Percentiles rank a stretch among this genome's conserved stretches.
Conservation (phyloP, 1,140 invertebrate genomes). For the Drosophila pseudoobscura region DNA sequence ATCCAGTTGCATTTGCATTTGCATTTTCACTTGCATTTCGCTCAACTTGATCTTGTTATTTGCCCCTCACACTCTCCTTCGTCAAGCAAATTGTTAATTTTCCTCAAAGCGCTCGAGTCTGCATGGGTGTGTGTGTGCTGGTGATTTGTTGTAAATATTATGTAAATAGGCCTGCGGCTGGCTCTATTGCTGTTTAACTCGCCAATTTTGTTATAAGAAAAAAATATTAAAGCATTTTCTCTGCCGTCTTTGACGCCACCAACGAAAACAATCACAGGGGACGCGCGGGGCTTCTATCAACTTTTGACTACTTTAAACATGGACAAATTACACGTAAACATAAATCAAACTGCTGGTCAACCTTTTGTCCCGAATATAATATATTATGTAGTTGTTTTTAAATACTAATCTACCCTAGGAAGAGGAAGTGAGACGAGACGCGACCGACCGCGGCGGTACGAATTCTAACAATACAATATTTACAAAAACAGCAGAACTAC, state of each 20-base stretch:
- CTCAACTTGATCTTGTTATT: conserved; percentile 33
- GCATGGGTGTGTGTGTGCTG: conserved; percentile 5
- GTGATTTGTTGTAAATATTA: conserved; percentile 43
- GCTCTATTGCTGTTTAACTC: conserved; percentile 22
- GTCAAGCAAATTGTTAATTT: conserved; percentile 25
- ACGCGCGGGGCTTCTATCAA: conserved; percentile 2
- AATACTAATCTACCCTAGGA: conserved; percentile 50
- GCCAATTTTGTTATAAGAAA: conserved; percentile 44
- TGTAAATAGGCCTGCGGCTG: conserved; percentile 45
- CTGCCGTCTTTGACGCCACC: conserved; percentile 18
- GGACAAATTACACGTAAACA: conserved; percentile 20
- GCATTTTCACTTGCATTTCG: conserved; percentile 38
- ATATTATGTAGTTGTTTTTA: conserved; percentile 29
- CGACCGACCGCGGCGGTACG: conserved; percentile 33
- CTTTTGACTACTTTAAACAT: not conserved
- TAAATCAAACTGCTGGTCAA: conserved; percentile 11
- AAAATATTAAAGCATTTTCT: conserved; percentile 38
- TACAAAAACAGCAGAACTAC: too few species aligned
- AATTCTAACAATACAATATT: too few species aligned
- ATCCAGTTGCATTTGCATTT: conserved; percentile 15
- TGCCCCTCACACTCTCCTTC: conserved; percentile 8
- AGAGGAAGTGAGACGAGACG: conserved; percentile 33
- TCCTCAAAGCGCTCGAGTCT: not conserved
- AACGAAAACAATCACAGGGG: not conserved
- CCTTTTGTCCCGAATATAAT: conserved; percentile 8